Evolutionary conservation across 2,113 vertebrate genomes (phyloP), one percentile per base, ranked within the genome.

Genomic region (Accipiter cooperii): DNA sequence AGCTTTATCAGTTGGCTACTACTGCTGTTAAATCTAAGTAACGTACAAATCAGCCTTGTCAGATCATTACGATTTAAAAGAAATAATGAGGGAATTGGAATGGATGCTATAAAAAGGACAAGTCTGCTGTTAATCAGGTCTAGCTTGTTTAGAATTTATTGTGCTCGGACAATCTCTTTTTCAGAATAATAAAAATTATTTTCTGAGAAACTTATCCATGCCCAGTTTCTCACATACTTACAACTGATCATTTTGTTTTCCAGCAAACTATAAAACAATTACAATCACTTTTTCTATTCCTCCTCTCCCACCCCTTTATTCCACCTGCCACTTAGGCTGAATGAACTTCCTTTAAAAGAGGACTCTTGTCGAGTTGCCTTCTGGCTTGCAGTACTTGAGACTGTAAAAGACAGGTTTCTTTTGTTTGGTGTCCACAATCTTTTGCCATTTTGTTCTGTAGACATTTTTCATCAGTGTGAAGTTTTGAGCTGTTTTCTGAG

Each of bases 1-100:
- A 91, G 66, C 75, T 91, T 88, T 90, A 94, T 93, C 79, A 85
- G 46, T 90, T 92, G 90, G 76, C 84, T 73, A 9, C 75, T 63
- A 22, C 51, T 90, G 54, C 57, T 83, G 49, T 88, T 90, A 92
- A 80, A 90, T 63, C 75, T 47, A 61, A 84, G 55, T 65, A 38
- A 60, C 87, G 76, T 82, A 83, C 71, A 68, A 90, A 77, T 91
- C 63, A 83, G 79, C 82, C 75, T 76, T 84, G 58, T 89, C 73
- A 66, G 57, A 71, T 81, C 68, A 51, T 55, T 28, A 5, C 0
- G 1, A 70, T 60, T n/a, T 86, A 55, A 64, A 86, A 74, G 68
- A 92, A 94, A 78, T 24, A 60, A 46, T 19, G 33, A 68, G 64
- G 49, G 66, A 65, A 31, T 57, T 6, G 2, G 52, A 58, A 76